phyloP scores from a whole-genome alignment of 2,113 vertebrate genomes.

The Progne subis region DNA sequence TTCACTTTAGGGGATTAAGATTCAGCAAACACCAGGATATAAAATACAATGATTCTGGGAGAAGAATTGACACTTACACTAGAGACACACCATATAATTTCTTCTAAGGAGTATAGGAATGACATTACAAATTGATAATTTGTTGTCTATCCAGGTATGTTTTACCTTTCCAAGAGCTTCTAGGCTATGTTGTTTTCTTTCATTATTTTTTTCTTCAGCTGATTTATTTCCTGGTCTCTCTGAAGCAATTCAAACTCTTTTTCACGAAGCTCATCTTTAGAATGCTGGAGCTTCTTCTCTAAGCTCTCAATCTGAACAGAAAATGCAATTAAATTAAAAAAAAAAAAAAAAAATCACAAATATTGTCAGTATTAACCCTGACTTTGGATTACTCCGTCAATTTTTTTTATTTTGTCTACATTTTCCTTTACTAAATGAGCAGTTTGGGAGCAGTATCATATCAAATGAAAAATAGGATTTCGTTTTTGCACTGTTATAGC shows the following conservation, averaged over 20 bases:
- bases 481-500: not conserved
- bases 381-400: not conserved
- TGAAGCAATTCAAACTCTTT: slow-evolving; percentile 77
- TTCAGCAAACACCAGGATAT: not conserved
- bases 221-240: slow-evolving; percentile 76
- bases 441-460: not conserved
- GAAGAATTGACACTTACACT: not conserved
- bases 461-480: not conserved
- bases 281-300: slow-evolving; percentile 71
- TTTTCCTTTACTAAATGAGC: not conserved
- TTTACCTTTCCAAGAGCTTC: slow-evolving; percentile 73
- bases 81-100: fast-evolving
- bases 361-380: not conserved
- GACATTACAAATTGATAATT: not conserved
- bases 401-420: not conserved
- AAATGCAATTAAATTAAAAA: not conserved
- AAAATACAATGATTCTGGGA: not conserved
- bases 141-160: not conserved
- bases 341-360: not conserved
- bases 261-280: slow-evolving; percentile 74
- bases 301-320: slow-evolving; percentile 72
- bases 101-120: not conserved
- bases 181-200: slow-evolving; percentile 60
- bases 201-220: slow-evolving; percentile 73
- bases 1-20: not conserved